Percentiles rank a stretch among this genome's conserved stretches.
Conservation (phyloP, 2,888 invertebrate genomes). For the Thumatha senex region DNA sequence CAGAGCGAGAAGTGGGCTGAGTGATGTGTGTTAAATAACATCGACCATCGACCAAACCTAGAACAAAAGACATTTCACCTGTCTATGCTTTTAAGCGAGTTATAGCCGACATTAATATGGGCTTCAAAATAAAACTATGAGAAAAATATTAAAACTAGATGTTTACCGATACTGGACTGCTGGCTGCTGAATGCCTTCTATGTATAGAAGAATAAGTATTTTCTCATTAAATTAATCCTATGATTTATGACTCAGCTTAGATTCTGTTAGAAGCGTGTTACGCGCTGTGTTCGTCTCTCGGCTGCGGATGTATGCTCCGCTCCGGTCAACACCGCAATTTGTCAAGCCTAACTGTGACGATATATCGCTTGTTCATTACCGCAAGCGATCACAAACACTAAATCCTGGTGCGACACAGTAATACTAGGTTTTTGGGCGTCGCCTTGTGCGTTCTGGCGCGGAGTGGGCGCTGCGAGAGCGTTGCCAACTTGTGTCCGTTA, state of each 20-base stretch:
- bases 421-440: background rate
- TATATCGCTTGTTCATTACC: background rate
- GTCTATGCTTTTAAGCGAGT: too few species aligned
- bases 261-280: background rate
- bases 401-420: slow-evolving; percentile 1
- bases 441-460: background rate
- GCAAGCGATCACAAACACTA: background rate
- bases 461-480: background rate
- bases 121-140: too few species aligned
- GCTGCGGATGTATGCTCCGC: background rate
- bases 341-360: background rate
- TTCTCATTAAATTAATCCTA: too few species aligned
- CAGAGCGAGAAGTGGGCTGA: too few species aligned
- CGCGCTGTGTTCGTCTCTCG: background rate
- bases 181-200: too few species aligned
- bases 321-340: background rate
- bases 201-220: too few species aligned
- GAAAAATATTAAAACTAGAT: too few species aligned
- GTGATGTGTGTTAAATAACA: too few species aligned
- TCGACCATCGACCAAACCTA: too few species aligned
- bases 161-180: too few species aligned
- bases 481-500: background rate
- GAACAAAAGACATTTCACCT: too few species aligned
- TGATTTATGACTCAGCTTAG: background rate
- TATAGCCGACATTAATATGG: too few species aligned